Percentiles rank a stretch among this genome's conserved stretches.
Conservation (phyloP, 2,888 invertebrate species). For the Labia minor region DNA sequence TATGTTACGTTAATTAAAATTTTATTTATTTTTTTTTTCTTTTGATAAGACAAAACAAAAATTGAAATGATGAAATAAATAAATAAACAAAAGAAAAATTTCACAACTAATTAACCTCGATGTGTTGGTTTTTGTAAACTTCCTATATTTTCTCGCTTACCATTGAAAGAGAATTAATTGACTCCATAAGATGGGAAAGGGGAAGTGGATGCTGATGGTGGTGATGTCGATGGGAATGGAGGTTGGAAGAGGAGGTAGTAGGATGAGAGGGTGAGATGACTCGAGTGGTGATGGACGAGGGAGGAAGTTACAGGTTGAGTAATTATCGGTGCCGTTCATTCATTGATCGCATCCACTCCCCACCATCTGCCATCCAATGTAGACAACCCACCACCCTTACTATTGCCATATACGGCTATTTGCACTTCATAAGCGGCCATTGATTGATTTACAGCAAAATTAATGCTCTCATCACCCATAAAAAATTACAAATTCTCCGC, state of each 20-base stretch:
- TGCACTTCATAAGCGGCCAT: not conserved
- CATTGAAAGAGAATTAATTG: not conserved
- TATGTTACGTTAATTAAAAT: too few species aligned
- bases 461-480: not conserved
- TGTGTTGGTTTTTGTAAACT: too few species aligned
- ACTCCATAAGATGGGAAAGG: not conserved
- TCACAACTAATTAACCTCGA: too few species aligned
- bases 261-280: not conserved
- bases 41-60: too few species aligned
- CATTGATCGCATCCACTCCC: not conserved
- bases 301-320: not conserved
- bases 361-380: not conserved
- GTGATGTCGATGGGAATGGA: not conserved
- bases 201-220: not conserved
- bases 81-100: too few species aligned
- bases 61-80: too few species aligned
- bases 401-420: not conserved
- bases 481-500: too few species aligned
- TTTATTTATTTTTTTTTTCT: too few species aligned
- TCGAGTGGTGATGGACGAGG: not conserved
- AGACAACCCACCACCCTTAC: not conserved
- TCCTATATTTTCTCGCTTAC: not conserved
- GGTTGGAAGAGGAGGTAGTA: not conserved
- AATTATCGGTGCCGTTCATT: not conserved
- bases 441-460: not conserved